phyloP scores from a whole-genome alignment of 2,888 invertebrate species.

The Sceliomorpha sp. region DNA sequence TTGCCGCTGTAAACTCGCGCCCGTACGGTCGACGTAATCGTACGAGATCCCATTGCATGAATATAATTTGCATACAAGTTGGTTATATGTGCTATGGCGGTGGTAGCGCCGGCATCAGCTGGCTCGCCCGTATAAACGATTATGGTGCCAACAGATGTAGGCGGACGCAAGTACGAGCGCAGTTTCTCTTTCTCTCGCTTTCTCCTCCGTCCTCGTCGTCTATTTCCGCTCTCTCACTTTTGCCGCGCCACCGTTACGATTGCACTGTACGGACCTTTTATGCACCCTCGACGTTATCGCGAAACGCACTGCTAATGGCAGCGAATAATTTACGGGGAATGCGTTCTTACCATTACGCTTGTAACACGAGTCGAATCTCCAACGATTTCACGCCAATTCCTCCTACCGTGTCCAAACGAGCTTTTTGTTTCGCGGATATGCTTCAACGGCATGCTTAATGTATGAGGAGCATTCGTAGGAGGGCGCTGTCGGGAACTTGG shows the following conservation, averaged over 20 bases:
- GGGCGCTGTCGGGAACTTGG: too few species aligned
- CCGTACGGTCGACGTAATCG: constrained; percentile 75
- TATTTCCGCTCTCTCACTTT: constrained; percentile 25
- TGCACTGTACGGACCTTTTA: constrained; percentile 60
- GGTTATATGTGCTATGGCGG: constrained; percentile 69
- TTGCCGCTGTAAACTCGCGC: constrained; percentile 78
- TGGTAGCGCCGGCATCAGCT: constrained; percentile 75
- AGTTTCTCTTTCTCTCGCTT: constrained; percentile 54
- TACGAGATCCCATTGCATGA: constrained; percentile 79
- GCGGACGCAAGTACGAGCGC: constrained; percentile 68
- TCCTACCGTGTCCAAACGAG: background rate
- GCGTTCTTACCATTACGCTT: constrained; percentile 45
- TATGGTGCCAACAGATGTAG: constrained; percentile 80
- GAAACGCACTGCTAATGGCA: constrained; percentile 73
- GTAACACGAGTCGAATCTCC: constrained; percentile 50
- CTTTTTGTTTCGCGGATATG: background rate
- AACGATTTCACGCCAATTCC: constrained; percentile 42
- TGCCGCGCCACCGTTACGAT: constrained; percentile 48
- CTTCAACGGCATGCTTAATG: too few species aligned
- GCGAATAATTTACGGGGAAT: constrained; percentile 68
- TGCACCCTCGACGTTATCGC: constrained; percentile 67
- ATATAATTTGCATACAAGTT: constrained; percentile 81
- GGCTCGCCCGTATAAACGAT: constrained; percentile 79
- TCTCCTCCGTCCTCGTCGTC: constrained; percentile 17
- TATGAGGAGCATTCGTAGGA: too few species aligned